These are phyloP conservation scores for Drosophila obscura DNA, from an alignment of 1,140 invertebrate genomes.

Conservation along the genomic window DNA sequence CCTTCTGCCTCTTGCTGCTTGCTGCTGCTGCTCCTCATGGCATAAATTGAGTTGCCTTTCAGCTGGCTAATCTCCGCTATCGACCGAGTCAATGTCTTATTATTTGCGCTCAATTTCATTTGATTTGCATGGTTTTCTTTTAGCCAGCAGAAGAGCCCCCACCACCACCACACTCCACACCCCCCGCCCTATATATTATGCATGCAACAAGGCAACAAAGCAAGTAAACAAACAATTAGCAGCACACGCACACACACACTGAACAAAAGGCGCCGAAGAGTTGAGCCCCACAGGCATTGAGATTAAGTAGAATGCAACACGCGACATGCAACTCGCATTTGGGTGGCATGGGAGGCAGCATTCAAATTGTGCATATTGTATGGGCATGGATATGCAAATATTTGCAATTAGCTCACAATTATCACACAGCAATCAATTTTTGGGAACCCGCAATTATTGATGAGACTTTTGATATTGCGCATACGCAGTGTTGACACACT, in stretches of 20 bases:
- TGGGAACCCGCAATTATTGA: constrained; percentile 40
- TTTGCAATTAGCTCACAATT: constrained; percentile 34
- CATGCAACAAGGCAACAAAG: constrained; percentile 24
- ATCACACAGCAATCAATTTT: constrained; percentile 19
- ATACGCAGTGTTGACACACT: constrained; percentile 38
- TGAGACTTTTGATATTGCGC: constrained; percentile 27
- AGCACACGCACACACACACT: constrained; percentile 11
- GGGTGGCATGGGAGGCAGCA: constrained; percentile 12
- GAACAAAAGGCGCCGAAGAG: constrained; percentile 17
- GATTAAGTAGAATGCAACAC: neutral
- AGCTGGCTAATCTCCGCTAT: constrained; percentile 19
- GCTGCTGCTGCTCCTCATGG: neutral
- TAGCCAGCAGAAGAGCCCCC: constrained; percentile 4
- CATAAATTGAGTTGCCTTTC: constrained; percentile 55
- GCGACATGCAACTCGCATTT: too few relatives aligned
- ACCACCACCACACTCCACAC: neutral
- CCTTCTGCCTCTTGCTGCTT: neutral
- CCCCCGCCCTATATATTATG: constrained; percentile 5
- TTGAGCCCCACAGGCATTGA: constrained; percentile 16
- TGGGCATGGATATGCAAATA: constrained; percentile 26
- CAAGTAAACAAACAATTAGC: constrained; percentile 39
- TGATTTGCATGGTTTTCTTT: constrained; percentile 23
- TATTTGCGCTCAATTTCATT: constrained; percentile 68
- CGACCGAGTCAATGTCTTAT: constrained; percentile 53
- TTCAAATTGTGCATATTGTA: constrained; percentile 22